Base-by-base conservation (phyloP, 2,797 vertebrate genomes). In the Oophaga sylvatica region DNA sequence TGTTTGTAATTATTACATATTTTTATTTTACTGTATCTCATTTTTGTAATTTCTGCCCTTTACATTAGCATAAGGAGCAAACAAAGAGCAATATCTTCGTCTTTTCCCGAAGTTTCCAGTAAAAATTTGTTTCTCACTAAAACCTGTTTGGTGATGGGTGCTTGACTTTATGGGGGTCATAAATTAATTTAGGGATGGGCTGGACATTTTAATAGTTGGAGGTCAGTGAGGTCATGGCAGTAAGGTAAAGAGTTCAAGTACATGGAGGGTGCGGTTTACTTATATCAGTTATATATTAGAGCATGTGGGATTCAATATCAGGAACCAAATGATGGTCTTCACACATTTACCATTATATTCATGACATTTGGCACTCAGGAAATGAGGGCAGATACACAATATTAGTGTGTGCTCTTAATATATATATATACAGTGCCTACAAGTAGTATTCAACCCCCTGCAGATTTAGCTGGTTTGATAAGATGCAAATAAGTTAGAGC, bases 171-270 rank as follows among this genome's bases (percentile, higher is more conserved):
- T 92, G 94, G 94, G 35, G 95, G 94, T 95, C 95, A 94, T 94
- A 94, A 91, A 95, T 95, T 94, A 93, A 95, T 94, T 91, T 94
- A 92, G 93, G 94, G 94, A 93, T 90, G 94, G 94, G 92, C 91
- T 92, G 94, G 93, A 91, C 89, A 92, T 87, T 95, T 94, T 95
- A 95, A 95, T 86, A 88, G 92, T 91, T 88, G 29, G 92, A 29
- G 94, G 94, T 93, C 91, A 86, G 85, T 77, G 81, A 91, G 96
- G 94, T 96, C 95, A 93, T 87, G 92, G 92, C 90, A 87, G 91
- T 94, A 93, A 92, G 94, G 92, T 94, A 91, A 87, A 92, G 94
- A 95, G 95, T 95, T 95, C 94, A 94, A 95, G 95, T 95, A 95
- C 94, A 92, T 92, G 92, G 94, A 94, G 29, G 53, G 63, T 57